Percentiles rank a stretch among this genome's conserved stretches.
These are phyloP conservation scores for Cheiracanthium punctorium DNA, from an alignment of 2,888 invertebrate species.

Conservation along the genomic window DNA sequence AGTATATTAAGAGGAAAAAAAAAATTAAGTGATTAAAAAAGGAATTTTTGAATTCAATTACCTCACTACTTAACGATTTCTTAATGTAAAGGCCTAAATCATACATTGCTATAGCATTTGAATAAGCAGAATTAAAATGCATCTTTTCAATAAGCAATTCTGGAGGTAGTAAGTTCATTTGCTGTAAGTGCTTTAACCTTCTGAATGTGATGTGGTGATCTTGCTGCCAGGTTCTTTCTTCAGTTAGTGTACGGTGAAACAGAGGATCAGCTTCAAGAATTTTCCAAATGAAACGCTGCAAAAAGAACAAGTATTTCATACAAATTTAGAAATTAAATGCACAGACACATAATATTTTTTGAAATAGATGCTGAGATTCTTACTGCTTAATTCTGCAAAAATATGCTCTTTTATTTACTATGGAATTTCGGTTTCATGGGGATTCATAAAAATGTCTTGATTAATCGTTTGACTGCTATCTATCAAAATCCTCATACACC, in stretches of 20 bases:
- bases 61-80: conserved; percentile 74
- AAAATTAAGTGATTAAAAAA: no score
- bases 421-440: no score
- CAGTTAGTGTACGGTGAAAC: conserved; percentile 81
- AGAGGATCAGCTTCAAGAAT: conserved; percentile 84
- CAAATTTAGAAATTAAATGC: not conserved
- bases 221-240: conserved; percentile 83
- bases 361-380: no score
- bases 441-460: no score
- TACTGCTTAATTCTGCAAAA: no score
- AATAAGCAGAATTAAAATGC: conserved; percentile 53
- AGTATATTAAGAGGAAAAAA: no score
- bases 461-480: no score
- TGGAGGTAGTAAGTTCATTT: conserved; percentile 81
- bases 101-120: conserved; percentile 67
- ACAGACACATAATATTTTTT: no score
- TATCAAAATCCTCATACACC: no score
- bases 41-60: no score
- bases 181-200: conserved; percentile 79
- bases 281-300: conserved; percentile 86
- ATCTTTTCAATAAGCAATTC: conserved; percentile 72
- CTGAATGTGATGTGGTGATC: conserved; percentile 74
- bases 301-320: conserved; percentile 69
- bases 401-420: no score
- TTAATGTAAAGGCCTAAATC: conserved; percentile 73